These are phyloP conservation scores for Remorina albescens DNA, from an alignment of 2,797 vertebrate genomes.

Conservation along the genomic window DNA sequence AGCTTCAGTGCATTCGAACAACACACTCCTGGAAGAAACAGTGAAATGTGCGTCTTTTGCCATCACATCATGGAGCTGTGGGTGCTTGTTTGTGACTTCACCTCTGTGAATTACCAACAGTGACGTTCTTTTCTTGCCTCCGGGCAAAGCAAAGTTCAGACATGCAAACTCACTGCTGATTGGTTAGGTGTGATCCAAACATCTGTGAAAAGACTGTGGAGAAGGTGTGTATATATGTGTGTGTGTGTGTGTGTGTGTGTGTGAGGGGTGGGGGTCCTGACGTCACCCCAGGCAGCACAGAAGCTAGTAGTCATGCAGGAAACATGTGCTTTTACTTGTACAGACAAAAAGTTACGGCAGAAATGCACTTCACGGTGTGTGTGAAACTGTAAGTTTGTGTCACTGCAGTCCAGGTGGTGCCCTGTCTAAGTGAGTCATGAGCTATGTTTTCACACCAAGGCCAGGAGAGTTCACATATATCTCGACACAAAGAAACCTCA, in stretches of 20 bases:
- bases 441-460: conserved; percentile 39
- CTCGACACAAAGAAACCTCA: conserved; percentile 2
- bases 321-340: conserved; percentile 39
- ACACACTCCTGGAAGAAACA: background rate
- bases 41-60: background rate
- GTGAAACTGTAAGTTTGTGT: conserved; percentile 47
- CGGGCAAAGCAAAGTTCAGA: conserved; percentile 35
- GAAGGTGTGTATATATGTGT: conserved; percentile 5
- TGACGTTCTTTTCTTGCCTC: conserved; percentile 15
- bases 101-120: background rate
- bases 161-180: conserved; percentile 33
- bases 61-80: background rate
- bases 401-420: conserved; percentile 68
- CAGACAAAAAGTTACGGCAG: conserved; percentile 28
- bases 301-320: conserved; percentile 50
- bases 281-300: conserved; percentile 35
- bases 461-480: conserved; percentile 13
- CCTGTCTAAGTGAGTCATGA: conserved; percentile 56
- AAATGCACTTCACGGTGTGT: conserved; percentile 18
- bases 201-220: conserved; percentile 29
- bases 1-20: conserved; percentile 15
- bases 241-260: background rate
- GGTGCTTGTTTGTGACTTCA: conserved; percentile 22
- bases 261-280: conserved; percentile 21
- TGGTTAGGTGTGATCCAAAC: conserved; percentile 36